Evolutionary conservation across 2,888 invertebrate species (phyloP), one percentile per base, ranked within the genome.

Genomic region (Heliconius sara): DNA sequence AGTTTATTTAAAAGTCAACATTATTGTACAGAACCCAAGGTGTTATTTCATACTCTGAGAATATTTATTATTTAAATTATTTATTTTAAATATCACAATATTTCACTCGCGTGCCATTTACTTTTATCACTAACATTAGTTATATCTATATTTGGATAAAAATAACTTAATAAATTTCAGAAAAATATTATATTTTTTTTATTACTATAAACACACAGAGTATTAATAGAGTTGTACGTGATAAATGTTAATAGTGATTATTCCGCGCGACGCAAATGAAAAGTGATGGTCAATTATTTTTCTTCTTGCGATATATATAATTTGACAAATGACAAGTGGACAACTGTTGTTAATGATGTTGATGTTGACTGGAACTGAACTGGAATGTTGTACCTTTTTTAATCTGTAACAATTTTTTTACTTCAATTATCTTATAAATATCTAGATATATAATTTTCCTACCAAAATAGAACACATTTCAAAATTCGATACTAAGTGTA

Each of bases 231-330:
- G 16, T 68, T 10, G 25, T 25, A 16, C 13, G 25, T 25, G 63
- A 25, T 63, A 63, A 63, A n/a, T 63, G 19, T n/a, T 60, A 63
- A 63, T n/a, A 68, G 43, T 65, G 71, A 74, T 82, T 78, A 79
- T 79, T 76, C 65, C 19, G 76, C 76, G 52, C 66, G 70, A 70
- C 65, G 75, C 77, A 80, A 67, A 78, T 80, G 77, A 78, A 76
- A 76, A 78, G 79, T 70, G 39, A 34, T 57, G 71, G 72, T 78
- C 71, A 76, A 81, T 79, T 76, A 78, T 80, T 78, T 82, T 80
- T 82, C 76, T 73, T 74, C 76, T 79, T 72, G 30, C 76, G 63
- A 76, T 79, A 78, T 79, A 78, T 79, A 79, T 80, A 76, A 72
- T 39, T 63, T 30, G 39, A 27, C 78, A 76, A 78, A 81, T 74